Evolutionary conservation across 2,113 vertebrate genomes (phyloP).

Genomic region (Campylomormyrus tamandua): DNA sequence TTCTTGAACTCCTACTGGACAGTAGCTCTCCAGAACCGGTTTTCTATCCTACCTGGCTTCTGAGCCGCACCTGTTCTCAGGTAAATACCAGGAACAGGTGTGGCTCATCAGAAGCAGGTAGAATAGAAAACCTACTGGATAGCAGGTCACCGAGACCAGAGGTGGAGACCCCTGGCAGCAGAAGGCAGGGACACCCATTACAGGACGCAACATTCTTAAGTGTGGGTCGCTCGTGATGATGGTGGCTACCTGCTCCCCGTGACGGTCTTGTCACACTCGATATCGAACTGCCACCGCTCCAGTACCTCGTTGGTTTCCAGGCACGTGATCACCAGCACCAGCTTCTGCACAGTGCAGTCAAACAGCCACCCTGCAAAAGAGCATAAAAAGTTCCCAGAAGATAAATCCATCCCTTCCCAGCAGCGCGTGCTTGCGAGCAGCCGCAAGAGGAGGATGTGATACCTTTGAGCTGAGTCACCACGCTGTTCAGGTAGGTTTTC

Average conservation of each 20-base stretch:
- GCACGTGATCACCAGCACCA: conserved; percentile 87
- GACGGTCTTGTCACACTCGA: conserved; percentile 83
- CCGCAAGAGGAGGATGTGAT: conserved; percentile 4
- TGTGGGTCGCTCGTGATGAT: background rate
- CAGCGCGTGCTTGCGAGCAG: background rate
- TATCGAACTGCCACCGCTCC: conserved; percentile 95
- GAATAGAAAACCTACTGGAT: background rate
- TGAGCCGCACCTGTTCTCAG: background rate
- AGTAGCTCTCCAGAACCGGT: background rate
- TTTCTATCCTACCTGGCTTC: background rate
- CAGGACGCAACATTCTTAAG: background rate
- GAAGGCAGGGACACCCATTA: background rate
- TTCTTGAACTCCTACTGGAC: background rate
- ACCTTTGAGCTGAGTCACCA: conserved; percentile 89
- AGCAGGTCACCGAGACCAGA: background rate
- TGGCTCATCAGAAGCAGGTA: background rate
- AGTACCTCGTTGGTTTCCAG: conserved; percentile 80
- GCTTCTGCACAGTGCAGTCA: conserved; percentile 84
- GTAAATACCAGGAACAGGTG: background rate
- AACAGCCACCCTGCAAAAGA: conserved; percentile 80
- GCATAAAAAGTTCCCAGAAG: background rate
- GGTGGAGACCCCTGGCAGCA: background rate
- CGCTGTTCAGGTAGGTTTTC: conserved; percentile 81
- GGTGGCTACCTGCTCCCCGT: conserved; percentile 67
- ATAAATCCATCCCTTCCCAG: background rate